Evolutionary conservation across 2,888 invertebrate genomes (phyloP).

Genomic region (Oligia fasciuncula): DNA sequence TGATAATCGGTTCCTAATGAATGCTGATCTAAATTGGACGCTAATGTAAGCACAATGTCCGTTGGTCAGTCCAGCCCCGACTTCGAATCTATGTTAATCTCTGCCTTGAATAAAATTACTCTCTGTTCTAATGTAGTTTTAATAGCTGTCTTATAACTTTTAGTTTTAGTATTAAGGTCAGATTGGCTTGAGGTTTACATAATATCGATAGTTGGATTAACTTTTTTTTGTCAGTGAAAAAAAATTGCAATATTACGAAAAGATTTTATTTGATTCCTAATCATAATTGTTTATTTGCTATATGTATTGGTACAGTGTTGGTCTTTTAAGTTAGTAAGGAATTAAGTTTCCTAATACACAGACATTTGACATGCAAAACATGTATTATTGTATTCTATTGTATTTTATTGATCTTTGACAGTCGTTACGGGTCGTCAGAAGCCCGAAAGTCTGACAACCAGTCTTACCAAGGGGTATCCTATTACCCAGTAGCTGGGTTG

Average conservation of each 20-base stretch:
- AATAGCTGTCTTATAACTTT: conserved; percentile 7
- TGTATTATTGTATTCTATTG: too few relatives aligned
- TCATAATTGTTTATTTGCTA: too few relatives aligned
- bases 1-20: conserved; percentile 26
- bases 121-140: conserved; percentile 25
- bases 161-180: background rate
- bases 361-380: too few relatives aligned
- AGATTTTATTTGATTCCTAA: background rate
- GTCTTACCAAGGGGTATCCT: too few relatives aligned
- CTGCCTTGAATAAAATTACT: conserved; percentile 44
- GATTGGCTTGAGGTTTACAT: background rate
- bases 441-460: too few relatives aligned
- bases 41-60: conserved; percentile 34
- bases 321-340: too few relatives aligned
- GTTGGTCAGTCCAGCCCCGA: conserved; percentile 20
- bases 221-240: background rate
- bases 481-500: too few relatives aligned
- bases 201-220: background rate
- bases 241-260: background rate
- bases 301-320: too few relatives aligned
- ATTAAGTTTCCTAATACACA: too few relatives aligned
- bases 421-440: too few relatives aligned
- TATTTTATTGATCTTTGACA: too few relatives aligned
- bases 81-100: conserved; percentile 49
- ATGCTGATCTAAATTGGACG: conserved; percentile 40